Conservation (phyloP, 2,113 vertebrate genomes). For the Phrynosoma blainvillii region DNA sequence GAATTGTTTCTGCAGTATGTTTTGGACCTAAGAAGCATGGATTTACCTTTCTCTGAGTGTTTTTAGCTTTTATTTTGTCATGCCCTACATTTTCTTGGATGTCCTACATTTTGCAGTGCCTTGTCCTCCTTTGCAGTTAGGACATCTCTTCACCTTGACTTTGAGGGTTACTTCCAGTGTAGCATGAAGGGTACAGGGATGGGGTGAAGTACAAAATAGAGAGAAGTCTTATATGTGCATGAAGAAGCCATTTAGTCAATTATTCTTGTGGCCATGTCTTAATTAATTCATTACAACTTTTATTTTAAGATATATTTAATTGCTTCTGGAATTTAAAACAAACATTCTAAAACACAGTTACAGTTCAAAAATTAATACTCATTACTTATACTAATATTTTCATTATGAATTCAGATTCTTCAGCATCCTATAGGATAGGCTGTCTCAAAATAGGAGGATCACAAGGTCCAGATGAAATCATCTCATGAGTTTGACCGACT, state of each 20-base stretch:
- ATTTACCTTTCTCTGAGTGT: no score
- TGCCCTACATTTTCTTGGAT: no score
- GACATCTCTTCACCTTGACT: no score
- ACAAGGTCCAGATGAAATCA: neutral
- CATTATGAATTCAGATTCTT: neutral
- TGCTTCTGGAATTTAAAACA: neutral
- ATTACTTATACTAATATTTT: neutral
- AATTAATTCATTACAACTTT: neutral
- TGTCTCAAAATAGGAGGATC: neutral
- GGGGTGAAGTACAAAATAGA: neutral
- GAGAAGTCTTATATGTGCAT: neutral
- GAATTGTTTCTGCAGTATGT: no score
- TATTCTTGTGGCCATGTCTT: no score
- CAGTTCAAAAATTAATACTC: neutral
- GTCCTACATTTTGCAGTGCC: no score
- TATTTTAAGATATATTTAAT: neutral
- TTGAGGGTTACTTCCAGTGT: neutral
- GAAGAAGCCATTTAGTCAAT: neutral
- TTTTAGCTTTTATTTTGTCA: no score
- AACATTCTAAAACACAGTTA: neutral
- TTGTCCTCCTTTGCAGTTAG: no score
- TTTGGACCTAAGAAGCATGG: no score
- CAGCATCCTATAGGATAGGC: neutral
- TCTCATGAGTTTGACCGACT: neutral
- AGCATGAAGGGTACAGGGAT: neutral